Evolutionary conservation across 2,888 invertebrate genomes (phyloP), one percentile per base, ranked within the genome.

Genomic region (Hirudinaria manillensis): DNA sequence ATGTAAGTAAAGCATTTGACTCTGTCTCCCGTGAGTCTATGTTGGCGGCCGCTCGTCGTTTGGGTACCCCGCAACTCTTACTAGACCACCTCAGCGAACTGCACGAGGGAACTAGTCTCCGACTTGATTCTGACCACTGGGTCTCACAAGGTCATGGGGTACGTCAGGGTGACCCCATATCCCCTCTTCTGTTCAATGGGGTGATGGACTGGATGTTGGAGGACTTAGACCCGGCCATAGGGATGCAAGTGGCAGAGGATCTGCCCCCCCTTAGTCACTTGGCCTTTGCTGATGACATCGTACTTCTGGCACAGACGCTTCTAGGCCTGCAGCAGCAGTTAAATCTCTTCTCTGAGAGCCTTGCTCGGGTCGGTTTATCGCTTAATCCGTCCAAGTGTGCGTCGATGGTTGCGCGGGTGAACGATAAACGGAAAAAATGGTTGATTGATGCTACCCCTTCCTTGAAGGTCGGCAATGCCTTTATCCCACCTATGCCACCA

Each of bases 81-180:
- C n/a, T n/a, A n/a, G n/a, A n/a, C n/a, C n/a, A n/a, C n/a, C n/a
- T n/a, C n/a, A n/a, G n/a, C n/a, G n/a, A n/a, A n/a, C n/a, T n/a
- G n/a, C n/a, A n/a, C n/a, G n/a, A n/a, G n/a, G n/a, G n/a, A n/a
- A n/a, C n/a, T n/a, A n/a, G n/a, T n/a, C n/a, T n/a, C n/a, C n/a
- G n/a, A n/a, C n/a, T n/a, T n/a, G n/a, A n/a, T n/a, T n/a, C n/a
- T n/a, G n/a, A n/a, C n/a, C n/a, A n/a, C n/a, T n/a, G n/a, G 29
- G 55, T 53, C 32, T 21, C 19, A 56, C 36, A 34, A 32, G 32
- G 27, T 24, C 70, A 32, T 2, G 36, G 74, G 19, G 51, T 65
- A 3, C 24, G 68, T 67, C 51, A 56, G 73, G 68, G 68, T 21
- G 51, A 71, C 19, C 71, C 45, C 70, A n/a, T 70, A 2, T 70